These are phyloP conservation scores for Thalassarche chlororhynchos DNA, from an alignment of 2,113 vertebrate genomes.

Conservation along the genomic window DNA sequence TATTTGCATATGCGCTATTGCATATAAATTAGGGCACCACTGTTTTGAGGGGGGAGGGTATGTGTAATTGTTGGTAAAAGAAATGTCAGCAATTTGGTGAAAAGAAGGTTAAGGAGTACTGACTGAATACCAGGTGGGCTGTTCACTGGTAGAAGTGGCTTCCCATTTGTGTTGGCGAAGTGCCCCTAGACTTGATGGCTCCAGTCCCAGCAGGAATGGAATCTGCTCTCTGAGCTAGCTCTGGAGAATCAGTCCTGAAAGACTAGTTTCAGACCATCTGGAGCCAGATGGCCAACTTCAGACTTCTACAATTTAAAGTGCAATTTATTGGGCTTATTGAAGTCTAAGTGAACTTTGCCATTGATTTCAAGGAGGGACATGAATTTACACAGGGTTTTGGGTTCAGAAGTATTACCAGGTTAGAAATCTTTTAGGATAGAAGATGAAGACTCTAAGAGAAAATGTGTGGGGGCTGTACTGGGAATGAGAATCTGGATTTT, in stretches of 20 bases:
- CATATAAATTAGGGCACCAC: not conserved
- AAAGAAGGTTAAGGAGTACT: not conserved
- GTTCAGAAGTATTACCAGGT: conserved; percentile 27
- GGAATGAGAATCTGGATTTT: conserved; percentile 54
- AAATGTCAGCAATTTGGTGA: not conserved
- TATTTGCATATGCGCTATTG: not conserved
- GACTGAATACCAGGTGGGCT: conserved; percentile 13
- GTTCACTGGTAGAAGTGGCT: not conserved
- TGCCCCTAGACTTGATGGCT: conserved; percentile 53
- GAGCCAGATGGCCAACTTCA: conserved; percentile 64
- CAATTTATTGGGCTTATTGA: conserved; percentile 12
- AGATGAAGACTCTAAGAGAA: not conserved
- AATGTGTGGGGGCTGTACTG: conserved; percentile 32
- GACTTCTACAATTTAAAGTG: conserved; percentile 47
- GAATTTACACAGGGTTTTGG: not conserved
- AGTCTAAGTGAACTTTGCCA: not conserved
- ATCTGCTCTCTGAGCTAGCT: conserved; percentile 38
- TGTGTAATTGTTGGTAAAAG: not conserved
- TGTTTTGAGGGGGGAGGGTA: not conserved
- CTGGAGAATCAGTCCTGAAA: conserved; percentile 46
- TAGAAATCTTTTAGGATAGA: conserved; percentile 13
- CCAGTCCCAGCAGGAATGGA: conserved; percentile 39
- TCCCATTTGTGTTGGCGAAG: not conserved
- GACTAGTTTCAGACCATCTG: conserved; percentile 60
- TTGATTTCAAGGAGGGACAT: not conserved